Conservation (phyloP, 2,888 invertebrate genomes). For the Pristionchus japonicus region DNA sequence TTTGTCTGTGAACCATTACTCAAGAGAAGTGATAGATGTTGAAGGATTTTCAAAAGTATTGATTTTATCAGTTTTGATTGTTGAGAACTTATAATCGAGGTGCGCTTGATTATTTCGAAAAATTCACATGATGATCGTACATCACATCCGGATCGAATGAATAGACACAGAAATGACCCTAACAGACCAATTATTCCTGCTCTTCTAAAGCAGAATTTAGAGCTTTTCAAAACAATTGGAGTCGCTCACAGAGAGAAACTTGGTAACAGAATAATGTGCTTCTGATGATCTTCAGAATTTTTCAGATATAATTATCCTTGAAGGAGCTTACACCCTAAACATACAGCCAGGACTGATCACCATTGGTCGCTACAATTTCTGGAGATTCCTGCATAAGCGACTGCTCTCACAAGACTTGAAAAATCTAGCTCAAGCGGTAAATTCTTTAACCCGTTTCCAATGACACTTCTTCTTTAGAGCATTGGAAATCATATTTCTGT, state of each 20-base stretch:
- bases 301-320: not conserved
- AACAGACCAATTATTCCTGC: not conserved
- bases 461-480: not conserved
- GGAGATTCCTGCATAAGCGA: not conserved
- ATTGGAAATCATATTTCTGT: not conserved
- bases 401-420: not conserved
- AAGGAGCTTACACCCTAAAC: not conserved
- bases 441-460: no score
- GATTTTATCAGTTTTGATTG: no score
- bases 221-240: not conserved
- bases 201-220: not conserved
- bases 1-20: no score
- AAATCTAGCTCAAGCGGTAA: not conserved
- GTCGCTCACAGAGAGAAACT: not conserved
- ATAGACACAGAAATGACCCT: not conserved
- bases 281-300: no score
- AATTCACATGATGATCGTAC: not conserved
- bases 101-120: not conserved
- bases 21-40: no score
- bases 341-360: not conserved
- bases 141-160: no score
- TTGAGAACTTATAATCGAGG: no score
- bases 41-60: no score
- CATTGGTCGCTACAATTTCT: constrained; percentile 16
- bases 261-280: not conserved